Percentiles rank a stretch among this genome's conserved stretches.
These are phyloP conservation scores for Condylostylus longicornis DNA, from an alignment of 1,140 invertebrate species.

Conservation along the genomic window DNA sequence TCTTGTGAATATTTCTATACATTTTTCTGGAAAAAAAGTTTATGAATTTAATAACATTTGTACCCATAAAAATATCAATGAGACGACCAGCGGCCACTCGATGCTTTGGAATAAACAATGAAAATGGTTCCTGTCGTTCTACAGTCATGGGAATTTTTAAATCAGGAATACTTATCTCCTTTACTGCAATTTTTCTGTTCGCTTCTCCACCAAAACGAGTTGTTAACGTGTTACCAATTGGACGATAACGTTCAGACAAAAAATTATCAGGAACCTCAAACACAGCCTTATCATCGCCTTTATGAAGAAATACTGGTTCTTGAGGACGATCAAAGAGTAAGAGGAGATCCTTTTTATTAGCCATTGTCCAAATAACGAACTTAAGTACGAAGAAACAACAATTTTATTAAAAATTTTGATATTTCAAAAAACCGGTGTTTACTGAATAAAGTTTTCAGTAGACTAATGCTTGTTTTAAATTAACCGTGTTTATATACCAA, in stretches of 20 bases:
- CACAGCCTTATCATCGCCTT: conserved; percentile 40
- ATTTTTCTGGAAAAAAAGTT: too few relatives aligned
- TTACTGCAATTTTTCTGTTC: conserved; percentile 40
- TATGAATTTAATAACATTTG: too few relatives aligned
- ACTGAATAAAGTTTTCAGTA: too few relatives aligned
- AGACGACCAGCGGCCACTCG: conserved; percentile 48
- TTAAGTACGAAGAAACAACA: too few relatives aligned
- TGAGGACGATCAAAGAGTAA: conserved; percentile 59
- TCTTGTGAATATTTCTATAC: too few relatives aligned
- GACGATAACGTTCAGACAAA: conserved; percentile 46
- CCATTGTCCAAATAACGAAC: too few relatives aligned
- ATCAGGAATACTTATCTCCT: conserved; percentile 49
- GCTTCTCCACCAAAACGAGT: conserved; percentile 41
- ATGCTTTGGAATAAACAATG: conserved; percentile 58
- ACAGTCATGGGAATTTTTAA: conserved; percentile 48
- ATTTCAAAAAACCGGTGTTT: too few relatives aligned
- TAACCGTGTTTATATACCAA: too few relatives aligned
- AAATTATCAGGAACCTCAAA: conserved; percentile 46
- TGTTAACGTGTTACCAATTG: conserved; percentile 35
- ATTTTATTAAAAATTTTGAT: too few relatives aligned
- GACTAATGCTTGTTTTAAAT: too few relatives aligned
- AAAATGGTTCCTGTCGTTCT: conserved; percentile 51
- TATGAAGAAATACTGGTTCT: conserved; percentile 58
- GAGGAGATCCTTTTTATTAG: conserved; percentile 33
- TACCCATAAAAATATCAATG: conserved; percentile 56